Conservation (phyloP, 1,140 invertebrate genomes). For the Spodoptera frugiperda region DNA sequence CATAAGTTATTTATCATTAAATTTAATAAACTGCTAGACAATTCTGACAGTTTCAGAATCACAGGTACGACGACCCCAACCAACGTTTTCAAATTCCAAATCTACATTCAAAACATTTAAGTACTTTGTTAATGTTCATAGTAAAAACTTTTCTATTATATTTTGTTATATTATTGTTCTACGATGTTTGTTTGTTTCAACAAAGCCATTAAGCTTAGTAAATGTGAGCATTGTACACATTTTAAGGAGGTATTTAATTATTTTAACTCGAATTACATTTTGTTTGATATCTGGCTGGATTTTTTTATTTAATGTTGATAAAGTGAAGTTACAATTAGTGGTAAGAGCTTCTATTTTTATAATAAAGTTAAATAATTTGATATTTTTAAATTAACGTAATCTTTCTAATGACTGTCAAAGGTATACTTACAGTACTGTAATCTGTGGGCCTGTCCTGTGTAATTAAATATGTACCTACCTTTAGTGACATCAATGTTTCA, state of each 20-base stretch:
- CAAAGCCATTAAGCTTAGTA: conserved; percentile 31
- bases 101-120: conserved; percentile 27
- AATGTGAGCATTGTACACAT: conserved; percentile 32
- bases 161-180: conserved; percentile 31
- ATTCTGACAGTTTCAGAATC: conserved; percentile 6
- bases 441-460: no score
- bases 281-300: not conserved
- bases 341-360: no score
- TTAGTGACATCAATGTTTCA: no score
- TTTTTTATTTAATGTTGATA: not conserved
- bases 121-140: conserved; percentile 27
- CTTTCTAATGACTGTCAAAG: no score
- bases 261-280: conserved; percentile 28
- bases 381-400: no score
- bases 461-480: no score
- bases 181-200: conserved; percentile 28
- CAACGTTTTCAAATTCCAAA: conserved; percentile 19
- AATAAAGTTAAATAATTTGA: no score
- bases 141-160: conserved; percentile 36
- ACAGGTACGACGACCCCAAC: conserved; percentile 7
- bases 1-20: conserved; percentile 14
- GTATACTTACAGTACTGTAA: no score
- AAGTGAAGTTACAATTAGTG: no score
- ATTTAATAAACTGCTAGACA: conserved; percentile 9
- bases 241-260: conserved; percentile 36